These are phyloP conservation scores for Philopedon plagiatum DNA, from an alignment of 2,888 invertebrate species.

Conservation along the genomic window DNA sequence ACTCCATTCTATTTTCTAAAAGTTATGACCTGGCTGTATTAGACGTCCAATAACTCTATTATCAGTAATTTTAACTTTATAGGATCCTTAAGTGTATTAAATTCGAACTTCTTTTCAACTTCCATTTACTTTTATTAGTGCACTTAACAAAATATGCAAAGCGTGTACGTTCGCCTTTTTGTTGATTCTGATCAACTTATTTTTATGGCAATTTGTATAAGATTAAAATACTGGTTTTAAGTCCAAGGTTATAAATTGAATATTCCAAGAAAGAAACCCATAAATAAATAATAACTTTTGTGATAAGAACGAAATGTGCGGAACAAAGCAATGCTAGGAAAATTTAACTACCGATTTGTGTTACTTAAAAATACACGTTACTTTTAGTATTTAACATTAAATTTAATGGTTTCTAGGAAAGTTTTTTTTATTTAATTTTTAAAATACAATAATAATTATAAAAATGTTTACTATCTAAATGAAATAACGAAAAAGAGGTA, in stretches of 20 bases:
- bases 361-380: background rate
- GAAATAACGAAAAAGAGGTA: too few relatives aligned
- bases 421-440: background rate
- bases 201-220: background rate
- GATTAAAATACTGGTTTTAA: background rate
- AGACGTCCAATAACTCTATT: too few relatives aligned
- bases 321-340: background rate
- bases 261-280: background rate
- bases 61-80: too few relatives aligned
- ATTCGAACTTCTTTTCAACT: too few relatives aligned
- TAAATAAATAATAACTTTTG: slow-evolving; percentile 1
- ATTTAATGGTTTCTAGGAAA: background rate
- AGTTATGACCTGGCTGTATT: too few relatives aligned
- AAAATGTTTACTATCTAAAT: background rate
- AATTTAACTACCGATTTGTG: background rate
- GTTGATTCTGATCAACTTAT: too few relatives aligned
- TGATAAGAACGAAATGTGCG: slow-evolving; percentile 2
- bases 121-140: too few relatives aligned
- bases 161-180: too few relatives aligned
- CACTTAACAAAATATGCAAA: too few relatives aligned
- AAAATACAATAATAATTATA: too few relatives aligned
- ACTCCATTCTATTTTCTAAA: too few relatives aligned
- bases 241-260: background rate
- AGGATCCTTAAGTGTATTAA: too few relatives aligned
- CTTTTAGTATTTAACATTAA: background rate